These are phyloP conservation scores for Pterois miles DNA, from an alignment of 2,797 vertebrate genomes.

Conservation along the genomic window DNA sequence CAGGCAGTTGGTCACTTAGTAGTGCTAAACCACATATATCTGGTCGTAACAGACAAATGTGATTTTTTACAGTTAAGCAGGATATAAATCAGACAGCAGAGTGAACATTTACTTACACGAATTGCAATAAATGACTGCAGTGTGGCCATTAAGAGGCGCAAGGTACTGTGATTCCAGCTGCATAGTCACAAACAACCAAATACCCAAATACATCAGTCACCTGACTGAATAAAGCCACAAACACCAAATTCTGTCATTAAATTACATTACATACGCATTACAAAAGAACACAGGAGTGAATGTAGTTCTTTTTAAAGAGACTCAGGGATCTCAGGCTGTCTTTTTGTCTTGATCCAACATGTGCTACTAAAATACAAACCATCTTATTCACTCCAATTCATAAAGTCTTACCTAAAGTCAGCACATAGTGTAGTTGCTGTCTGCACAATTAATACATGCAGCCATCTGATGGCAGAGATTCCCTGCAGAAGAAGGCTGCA, in stretches of 20 bases:
- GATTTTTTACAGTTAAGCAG: slow-evolving; percentile 21
- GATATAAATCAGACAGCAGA: slow-evolving; percentile 25
- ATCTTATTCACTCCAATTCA: slow-evolving; percentile 6
- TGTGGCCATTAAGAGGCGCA: slow-evolving; percentile 28
- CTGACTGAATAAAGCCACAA: slow-evolving; percentile 47
- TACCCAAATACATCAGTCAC: slow-evolving; percentile 38
- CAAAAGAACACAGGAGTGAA: slow-evolving; percentile 27
- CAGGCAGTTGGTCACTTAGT: slow-evolving; percentile 8
- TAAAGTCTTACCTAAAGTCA: slow-evolving; percentile 8
- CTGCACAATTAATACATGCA: neutral
- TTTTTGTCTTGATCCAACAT: slow-evolving; percentile 19
- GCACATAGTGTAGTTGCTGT: slow-evolving; percentile 3
- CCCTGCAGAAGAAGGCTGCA: neutral
- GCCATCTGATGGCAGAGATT: slow-evolving; percentile 3
- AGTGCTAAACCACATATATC: slow-evolving; percentile 25
- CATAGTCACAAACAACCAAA: slow-evolving; percentile 44
- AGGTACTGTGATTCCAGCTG: slow-evolving; percentile 11
- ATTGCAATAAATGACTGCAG: slow-evolving; percentile 27
- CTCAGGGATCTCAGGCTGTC: slow-evolving; percentile 1
- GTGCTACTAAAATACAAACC: slow-evolving; percentile 5
- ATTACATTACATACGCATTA: too few relatives aligned
- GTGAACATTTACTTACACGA: slow-evolving; percentile 3
- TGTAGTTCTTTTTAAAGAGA: slow-evolving; percentile 17
- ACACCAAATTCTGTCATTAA: slow-evolving; percentile 32
- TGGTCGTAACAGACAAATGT: neutral